Evolutionary conservation across 1,140 invertebrate genomes (phyloP).

Genomic region (Globodera ellingtonae): DNA sequence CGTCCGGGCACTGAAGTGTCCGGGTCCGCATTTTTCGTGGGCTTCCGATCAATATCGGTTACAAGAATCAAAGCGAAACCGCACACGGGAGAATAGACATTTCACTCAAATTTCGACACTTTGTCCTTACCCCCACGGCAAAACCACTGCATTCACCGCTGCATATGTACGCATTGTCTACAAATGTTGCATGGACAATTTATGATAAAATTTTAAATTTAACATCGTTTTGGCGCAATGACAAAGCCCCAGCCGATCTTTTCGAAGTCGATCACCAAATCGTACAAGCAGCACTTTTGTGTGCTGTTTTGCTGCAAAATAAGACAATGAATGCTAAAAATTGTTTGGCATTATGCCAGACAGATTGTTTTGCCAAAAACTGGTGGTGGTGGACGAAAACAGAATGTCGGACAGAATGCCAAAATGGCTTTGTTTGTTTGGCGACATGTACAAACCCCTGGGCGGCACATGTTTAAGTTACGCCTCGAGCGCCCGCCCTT

Average conservation of each 20-base stretch:
- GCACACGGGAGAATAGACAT: too few relatives aligned
- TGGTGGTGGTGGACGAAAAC: neutral
- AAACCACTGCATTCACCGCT: constrained; percentile 47
- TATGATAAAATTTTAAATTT: neutral
- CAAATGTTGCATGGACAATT: neutral
- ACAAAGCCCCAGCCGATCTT: constrained; percentile 61
- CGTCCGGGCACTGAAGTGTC: too few relatives aligned
- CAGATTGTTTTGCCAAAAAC: too few relatives aligned
- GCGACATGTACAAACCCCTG: constrained; percentile 14
- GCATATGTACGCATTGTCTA: constrained; percentile 59
- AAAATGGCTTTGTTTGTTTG: neutral
- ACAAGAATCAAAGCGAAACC: too few relatives aligned
- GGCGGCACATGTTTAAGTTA: constrained; percentile 36
- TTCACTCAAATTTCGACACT: neutral
- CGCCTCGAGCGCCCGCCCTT: constrained; percentile 40
- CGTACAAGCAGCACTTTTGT: constrained; percentile 56
- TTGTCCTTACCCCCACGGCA: constrained; percentile 2
- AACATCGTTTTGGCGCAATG: constrained; percentile 57
- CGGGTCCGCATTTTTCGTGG: neutral
- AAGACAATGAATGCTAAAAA: neutral
- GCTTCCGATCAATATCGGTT: neutral
- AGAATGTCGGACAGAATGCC: neutral
- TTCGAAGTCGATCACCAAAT: constrained; percentile 58
- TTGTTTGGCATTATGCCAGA: too few relatives aligned
- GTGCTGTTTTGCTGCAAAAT: constrained; percentile 31